Conservation (phyloP, 2,113 vertebrate species). For the Epinephelus fuscoguttatus region DNA sequence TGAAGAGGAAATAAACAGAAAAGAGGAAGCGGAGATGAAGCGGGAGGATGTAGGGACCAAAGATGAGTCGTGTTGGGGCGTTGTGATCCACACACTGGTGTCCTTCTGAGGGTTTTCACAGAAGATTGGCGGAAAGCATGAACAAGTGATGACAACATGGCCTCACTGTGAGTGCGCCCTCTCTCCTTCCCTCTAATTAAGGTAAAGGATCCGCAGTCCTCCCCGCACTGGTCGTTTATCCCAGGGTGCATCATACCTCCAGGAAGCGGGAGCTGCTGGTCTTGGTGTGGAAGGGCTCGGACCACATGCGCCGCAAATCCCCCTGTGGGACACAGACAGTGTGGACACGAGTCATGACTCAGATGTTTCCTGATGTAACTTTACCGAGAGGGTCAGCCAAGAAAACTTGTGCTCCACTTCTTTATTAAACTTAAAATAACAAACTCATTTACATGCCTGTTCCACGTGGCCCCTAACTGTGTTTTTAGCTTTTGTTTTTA, state of each 20-base stretch:
- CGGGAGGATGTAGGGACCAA: constrained; percentile 54
- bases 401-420: neutral
- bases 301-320: constrained; percentile 99
- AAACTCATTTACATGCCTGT: neutral
- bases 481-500: neutral
- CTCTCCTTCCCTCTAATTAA: constrained; percentile 66
- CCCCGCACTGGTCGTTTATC: constrained; percentile 61
- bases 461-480: neutral
- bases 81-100: constrained; percentile 74
- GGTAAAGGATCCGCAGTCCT: constrained; percentile 70
- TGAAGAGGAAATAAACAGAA: constrained; percentile 64
- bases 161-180: constrained; percentile 78
- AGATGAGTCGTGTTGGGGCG: constrained; percentile 66
- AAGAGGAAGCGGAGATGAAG: constrained; percentile 65
- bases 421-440: neutral
- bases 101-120: constrained; percentile 69
- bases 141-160: constrained; percentile 78
- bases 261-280: constrained; percentile 96
- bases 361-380: neutral
- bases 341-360: neutral
- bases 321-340: constrained; percentile 84
- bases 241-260: constrained; percentile 95
- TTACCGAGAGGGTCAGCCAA: neutral
- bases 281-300: constrained; percentile 98
- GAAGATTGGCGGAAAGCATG: constrained; percentile 77